phyloP scores from a whole-genome alignment of 2,888 invertebrate genomes.

The Drosophila neonasuta region DNA sequence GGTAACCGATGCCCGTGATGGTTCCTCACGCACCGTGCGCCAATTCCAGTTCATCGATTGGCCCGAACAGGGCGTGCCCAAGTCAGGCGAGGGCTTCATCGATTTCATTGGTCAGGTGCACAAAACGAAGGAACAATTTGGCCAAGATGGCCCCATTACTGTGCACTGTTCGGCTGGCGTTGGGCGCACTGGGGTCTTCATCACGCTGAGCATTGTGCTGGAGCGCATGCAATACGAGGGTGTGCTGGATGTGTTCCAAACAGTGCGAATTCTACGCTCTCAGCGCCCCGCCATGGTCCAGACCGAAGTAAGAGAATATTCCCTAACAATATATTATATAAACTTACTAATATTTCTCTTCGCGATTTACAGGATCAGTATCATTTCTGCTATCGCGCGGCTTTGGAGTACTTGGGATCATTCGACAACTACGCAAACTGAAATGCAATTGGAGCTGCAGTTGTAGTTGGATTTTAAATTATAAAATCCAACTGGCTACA shows the following conservation, averaged over 20 bases:
- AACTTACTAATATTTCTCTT: background rate
- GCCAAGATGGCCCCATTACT: constrained; percentile 99
- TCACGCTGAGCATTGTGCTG: constrained; percentile 97
- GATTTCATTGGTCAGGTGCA: constrained; percentile 99
- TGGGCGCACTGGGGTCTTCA: constrained; percentile 99
- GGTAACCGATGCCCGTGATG: constrained; percentile 98
- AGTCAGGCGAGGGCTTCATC: constrained; percentile 98
- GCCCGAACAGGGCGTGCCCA: constrained; percentile 98
- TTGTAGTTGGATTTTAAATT: constrained; percentile 16
- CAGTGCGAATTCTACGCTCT: constrained; percentile 97
- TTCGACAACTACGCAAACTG: constrained; percentile 98
- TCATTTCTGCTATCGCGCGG: constrained; percentile 99
- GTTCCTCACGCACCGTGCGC: constrained; percentile 96
- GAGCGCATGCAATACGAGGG: constrained; percentile 99
- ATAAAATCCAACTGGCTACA: constrained; percentile 25
- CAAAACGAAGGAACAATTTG: constrained; percentile 99
- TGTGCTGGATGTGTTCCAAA: constrained; percentile 99
- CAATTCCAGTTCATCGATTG: constrained; percentile 98
- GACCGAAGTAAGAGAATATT: constrained; percentile 90
- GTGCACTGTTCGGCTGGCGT: constrained; percentile 99
- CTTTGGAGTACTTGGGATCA: constrained; percentile 98
- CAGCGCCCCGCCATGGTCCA: constrained; percentile 99
- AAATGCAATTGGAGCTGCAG: constrained; percentile 65
- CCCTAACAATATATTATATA: background rate
- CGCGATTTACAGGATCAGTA: constrained; percentile 92